Evolutionary conservation across 2,113 vertebrate genomes (phyloP).

Genomic region (Sterrhoptilus dennistouni): DNA sequence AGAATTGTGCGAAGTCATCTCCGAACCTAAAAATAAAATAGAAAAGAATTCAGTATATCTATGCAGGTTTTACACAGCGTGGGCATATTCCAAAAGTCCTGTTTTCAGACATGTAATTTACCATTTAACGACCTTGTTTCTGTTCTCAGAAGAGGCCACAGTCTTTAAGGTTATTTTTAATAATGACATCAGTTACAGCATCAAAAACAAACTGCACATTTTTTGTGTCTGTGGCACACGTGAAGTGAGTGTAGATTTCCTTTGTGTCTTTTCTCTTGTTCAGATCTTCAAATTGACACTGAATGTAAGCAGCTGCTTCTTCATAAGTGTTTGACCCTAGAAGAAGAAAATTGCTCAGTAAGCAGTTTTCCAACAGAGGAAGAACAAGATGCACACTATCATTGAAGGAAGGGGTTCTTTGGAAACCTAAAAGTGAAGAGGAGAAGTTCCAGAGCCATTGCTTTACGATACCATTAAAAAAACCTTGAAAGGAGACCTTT

Average conservation of each 20-base stretch:
- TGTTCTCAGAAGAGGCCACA: slow-evolving; percentile 92
- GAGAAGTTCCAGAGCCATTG: background rate
- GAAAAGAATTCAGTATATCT: slow-evolving; percentile 63
- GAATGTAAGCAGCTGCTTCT: slow-evolving; percentile 96
- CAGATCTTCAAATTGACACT: slow-evolving; percentile 97
- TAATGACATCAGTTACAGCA: slow-evolving; percentile 98
- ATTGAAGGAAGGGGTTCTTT: background rate
- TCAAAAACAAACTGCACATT: slow-evolving; percentile 99
- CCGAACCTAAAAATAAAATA: slow-evolving; percentile 68
- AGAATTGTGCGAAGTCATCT: slow-evolving; percentile 67
- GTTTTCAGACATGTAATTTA: slow-evolving; percentile 54
- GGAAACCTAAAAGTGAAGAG: background rate
- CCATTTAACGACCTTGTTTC: slow-evolving; percentile 28
- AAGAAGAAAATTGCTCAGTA: background rate
- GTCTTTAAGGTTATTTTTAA: slow-evolving; percentile 99
- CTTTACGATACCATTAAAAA: background rate
- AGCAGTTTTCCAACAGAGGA: background rate
- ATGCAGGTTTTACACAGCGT: slow-evolving; percentile 63
- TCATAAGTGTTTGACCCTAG: slow-evolving; percentile 96
- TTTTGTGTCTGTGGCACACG: slow-evolving; percentile 98
- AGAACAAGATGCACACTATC: background rate
- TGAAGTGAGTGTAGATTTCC: slow-evolving; percentile 99
- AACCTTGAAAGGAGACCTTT: background rate
- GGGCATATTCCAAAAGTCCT: slow-evolving; percentile 52
- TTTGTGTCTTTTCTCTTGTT: slow-evolving; percentile 99